Evolutionary conservation across 2,888 invertebrate genomes (phyloP).

Genomic region (Drosophila rellima): DNA sequence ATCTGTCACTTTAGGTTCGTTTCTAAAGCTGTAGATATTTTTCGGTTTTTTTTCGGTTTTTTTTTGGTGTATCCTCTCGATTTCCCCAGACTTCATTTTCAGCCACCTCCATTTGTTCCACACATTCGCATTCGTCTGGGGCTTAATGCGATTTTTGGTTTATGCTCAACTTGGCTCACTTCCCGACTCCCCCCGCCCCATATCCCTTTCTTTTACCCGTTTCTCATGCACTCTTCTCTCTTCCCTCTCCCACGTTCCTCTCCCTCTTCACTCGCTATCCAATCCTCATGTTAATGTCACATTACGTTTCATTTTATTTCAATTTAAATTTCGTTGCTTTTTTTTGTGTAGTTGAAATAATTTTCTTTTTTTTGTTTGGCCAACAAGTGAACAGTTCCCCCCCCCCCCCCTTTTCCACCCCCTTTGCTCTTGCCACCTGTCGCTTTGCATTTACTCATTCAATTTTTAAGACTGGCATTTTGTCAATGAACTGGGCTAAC

Average conservation of each 20-base stretch:
- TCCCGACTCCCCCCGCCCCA: neutral
- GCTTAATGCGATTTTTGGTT: constrained; percentile 74
- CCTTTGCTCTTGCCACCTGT: constrained; percentile 16
- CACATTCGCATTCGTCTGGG: constrained; percentile 38
- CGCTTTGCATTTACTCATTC: constrained; percentile 26
- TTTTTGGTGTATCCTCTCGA: no score
- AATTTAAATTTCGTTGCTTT: constrained; percentile 20
- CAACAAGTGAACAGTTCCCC: constrained; percentile 59
- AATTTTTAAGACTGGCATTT: constrained; percentile 24
- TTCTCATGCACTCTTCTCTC: no score
- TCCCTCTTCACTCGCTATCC: neutral
- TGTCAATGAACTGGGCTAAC: constrained; percentile 33
- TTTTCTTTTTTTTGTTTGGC: constrained; percentile 51
- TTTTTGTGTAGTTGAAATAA: constrained; percentile 50
- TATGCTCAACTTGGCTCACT: constrained; percentile 31
- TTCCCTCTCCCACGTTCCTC: neutral
- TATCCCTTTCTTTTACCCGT: neutral
- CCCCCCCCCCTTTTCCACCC: neutral
- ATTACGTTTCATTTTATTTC: constrained; percentile 30
- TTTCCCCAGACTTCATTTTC: no score
- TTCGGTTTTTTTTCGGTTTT: no score
- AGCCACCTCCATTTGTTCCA: constrained; percentile 34
- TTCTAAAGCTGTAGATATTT: no score
- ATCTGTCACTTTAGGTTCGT: no score
- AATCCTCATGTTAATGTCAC: constrained; percentile 42